Base-by-base conservation (phyloP, 1,140 invertebrate species). In the Babylonia areolata region DNA sequence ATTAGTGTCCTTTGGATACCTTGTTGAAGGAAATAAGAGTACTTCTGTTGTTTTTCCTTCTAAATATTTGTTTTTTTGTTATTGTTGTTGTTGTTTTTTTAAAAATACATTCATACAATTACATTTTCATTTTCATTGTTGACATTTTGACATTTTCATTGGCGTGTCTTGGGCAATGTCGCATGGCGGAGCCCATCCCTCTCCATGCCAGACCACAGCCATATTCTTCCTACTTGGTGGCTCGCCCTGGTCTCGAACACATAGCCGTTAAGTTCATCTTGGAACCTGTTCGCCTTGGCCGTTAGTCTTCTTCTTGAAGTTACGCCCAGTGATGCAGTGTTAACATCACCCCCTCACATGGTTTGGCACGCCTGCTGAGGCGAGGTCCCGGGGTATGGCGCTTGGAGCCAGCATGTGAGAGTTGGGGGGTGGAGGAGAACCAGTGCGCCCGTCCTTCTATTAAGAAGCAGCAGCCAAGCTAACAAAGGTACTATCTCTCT, bases 121-220 rank as follows among this genome's bases (percentile, higher is more conserved):
- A n/a, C n/a, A n/a, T n/a, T n/a, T n/a, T n/a, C n/a, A n/a, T n/a
- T n/a, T n/a, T n/a, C n/a, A n/a, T n/a, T n/a, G n/a, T n/a, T n/a
- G n/a, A n/a, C n/a, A n/a, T n/a, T n/a, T n/a, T n/a, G n/a, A n/a
- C n/a, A n/a, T n/a, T n/a, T n/a, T n/a, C n/a, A n/a, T n/a, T n/a
- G n/a, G 58, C 58, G 58, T 64, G 58, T 64, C 58, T 64, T 64
- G 58, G 58, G 58, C 58, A 64, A 23, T 64, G 58, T 15, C 58
- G 20, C 58, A 9, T 64, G 58, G 58, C 58, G 58, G 58, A 64
- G 15, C 58, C 58, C 58, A 28, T 64, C 58, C 6, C 58, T 64
- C 58, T 23, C 20, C 58, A 64, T 9, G 58, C 20, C 20, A 23
- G 58, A 64, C 58, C 58, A 64, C 58, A 64, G 58, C 58, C 58